These are phyloP conservation scores for Amphiduros pacificus DNA, from an alignment of 2,888 invertebrate species.

Conservation along the genomic window DNA sequence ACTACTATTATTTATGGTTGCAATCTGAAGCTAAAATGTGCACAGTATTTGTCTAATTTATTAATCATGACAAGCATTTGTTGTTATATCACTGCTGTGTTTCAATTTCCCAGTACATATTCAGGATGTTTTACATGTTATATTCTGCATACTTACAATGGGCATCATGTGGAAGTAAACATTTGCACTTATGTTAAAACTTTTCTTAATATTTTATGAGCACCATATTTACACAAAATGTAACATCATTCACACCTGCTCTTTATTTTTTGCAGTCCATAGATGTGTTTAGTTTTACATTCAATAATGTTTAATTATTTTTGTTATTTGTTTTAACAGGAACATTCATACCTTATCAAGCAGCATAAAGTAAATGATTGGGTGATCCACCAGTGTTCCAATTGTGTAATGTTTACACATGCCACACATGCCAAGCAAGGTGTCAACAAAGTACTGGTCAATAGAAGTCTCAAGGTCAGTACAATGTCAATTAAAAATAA, in stretches of 20 bases:
- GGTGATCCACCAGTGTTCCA: constrained; percentile 37
- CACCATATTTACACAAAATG: too few relatives aligned
- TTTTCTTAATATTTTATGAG: too few relatives aligned
- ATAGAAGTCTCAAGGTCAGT: constrained; percentile 19
- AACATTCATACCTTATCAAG: constrained; percentile 38
- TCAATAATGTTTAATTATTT: neutral
- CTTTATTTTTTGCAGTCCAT: too few relatives aligned
- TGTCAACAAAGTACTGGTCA: constrained; percentile 18
- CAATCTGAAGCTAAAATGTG: neutral
- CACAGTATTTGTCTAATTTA: neutral
- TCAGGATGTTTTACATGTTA: too few relatives aligned
- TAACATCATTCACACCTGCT: too few relatives aligned
- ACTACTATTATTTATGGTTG: neutral
- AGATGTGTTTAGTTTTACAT: too few relatives aligned
- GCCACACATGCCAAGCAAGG: constrained; percentile 20
- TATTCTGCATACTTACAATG: too few relatives aligned
- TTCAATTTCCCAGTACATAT: too few relatives aligned
- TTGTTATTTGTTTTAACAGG: constrained; percentile 28
- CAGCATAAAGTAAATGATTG: constrained; percentile 34
- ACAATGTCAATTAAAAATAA: neutral
- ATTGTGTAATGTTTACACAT: constrained; percentile 40
- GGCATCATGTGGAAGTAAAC: too few relatives aligned
- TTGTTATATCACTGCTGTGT: too few relatives aligned
- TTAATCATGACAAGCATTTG: too few relatives aligned
- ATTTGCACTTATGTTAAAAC: too few relatives aligned